Base-by-base conservation (phyloP, 2,888 invertebrate genomes). In the Drosophila macrospina region DNA sequence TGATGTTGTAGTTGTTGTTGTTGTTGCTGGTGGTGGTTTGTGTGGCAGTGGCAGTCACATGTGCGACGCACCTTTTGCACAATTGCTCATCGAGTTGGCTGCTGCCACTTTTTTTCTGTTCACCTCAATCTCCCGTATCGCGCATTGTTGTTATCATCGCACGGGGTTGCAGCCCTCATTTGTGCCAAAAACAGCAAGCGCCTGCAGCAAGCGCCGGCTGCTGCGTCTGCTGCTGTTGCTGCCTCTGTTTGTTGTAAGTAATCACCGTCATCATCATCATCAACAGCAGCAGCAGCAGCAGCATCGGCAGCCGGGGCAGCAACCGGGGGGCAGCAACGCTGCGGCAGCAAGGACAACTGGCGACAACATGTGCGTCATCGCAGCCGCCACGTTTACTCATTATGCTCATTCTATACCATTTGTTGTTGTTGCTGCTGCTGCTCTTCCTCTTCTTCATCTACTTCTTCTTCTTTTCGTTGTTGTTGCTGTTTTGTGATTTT, bases 91-190 rank as follows among this genome's bases (percentile, higher is more conserved):
- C 76, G 76, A 55, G 45, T 36, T 62, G n/a, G n/a, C n/a, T n/a
- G n/a, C n/a, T n/a, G n/a, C n/a, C n/a, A 50, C 47, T 28, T 28
- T 28, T 60, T 72, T 70, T 88, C n/a, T n/a, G n/a, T n/a, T 86
- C 84, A 86, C 89, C 89, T 88, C 81, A 88, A 84, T 73, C 83
- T 67, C n/a, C n/a, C 77, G 80, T 60, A 82, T 85, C 75, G 76
- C 66, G 79, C 65, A 69, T 44, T 60, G 82, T 52, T 65, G 86
- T 87, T 88, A 87, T 87, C 86, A 76, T 67, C 76, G 66, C 63
- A 61, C 54, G 80, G 84, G 87, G 88, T 86, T 86, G 77, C 88
- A 88, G 86, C 86, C 88, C 86, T 87, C 88, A 87, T 85, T 82
- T 80, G 74, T 69, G 74, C 61, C 47, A 63, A 57, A 64, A 20